Evolutionary conservation across 2,113 vertebrate species (phyloP).

Genomic region (Tetraodon nigroviridis): DNA sequence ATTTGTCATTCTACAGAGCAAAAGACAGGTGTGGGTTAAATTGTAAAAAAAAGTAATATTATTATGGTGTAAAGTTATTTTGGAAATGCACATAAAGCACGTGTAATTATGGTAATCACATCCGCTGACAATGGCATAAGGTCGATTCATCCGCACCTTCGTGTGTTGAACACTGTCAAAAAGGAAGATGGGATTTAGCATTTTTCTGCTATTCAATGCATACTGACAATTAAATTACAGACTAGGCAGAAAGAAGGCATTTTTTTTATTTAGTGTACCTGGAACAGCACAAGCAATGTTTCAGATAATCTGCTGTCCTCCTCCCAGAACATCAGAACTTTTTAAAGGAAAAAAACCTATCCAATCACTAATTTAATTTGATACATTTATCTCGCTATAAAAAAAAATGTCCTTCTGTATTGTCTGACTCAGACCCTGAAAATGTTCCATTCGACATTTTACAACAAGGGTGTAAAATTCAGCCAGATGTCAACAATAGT

Average conservation of each 20-base stretch:
- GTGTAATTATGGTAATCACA: background rate
- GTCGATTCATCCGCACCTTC: background rate
- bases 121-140: background rate
- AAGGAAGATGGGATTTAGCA: background rate
- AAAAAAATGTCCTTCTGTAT: too few species aligned
- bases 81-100: background rate
- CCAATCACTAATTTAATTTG: too few species aligned
- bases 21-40: background rate
- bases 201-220: background rate
- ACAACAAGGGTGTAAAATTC: background rate
- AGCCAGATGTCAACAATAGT: background rate
- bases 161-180: background rate
- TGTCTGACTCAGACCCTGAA: too few species aligned
- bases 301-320: background rate
- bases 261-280: background rate
- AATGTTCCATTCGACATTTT: background rate
- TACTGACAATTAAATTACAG: constrained; percentile 6
- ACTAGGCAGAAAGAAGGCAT: background rate
- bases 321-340: too few species aligned
- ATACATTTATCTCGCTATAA: too few species aligned
- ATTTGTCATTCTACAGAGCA: background rate
- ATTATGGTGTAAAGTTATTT: background rate
- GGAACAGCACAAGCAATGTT: background rate
- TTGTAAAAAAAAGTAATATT: background rate
- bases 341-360: too few species aligned